These are phyloP conservation scores for Ptychodera flava DNA, from an alignment of 35 echinoderm and acorn worm genomes.

Conservation along the genomic window DNA sequence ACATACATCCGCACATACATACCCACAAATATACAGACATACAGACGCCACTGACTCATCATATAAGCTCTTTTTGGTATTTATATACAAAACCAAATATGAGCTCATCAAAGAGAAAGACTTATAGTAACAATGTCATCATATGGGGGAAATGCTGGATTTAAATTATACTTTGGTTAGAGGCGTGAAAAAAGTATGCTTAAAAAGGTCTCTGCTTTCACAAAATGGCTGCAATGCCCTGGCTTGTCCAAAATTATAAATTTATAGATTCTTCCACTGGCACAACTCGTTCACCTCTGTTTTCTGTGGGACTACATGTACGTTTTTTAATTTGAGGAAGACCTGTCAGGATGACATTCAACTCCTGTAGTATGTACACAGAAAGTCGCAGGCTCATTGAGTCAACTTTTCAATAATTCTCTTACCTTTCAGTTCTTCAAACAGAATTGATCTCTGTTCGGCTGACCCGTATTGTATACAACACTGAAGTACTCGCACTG, in stretches of 20 bases:
- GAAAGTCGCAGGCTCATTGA: not conserved
- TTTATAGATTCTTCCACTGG: not conserved
- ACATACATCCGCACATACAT: too few species aligned
- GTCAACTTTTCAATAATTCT: too few species aligned
- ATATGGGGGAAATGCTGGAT: too few species aligned
- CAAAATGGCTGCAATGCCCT: not conserved
- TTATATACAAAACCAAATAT: too few species aligned
- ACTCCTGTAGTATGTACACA: not conserved
- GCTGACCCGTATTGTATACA: slow-evolving; percentile 82
- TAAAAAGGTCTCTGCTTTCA: too few species aligned
- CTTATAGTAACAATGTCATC: too few species aligned
- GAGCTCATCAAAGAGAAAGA: too few species aligned
- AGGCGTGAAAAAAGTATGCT: too few species aligned
- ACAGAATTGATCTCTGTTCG: slow-evolving; percentile 57
- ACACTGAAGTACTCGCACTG: slow-evolving; percentile 85
- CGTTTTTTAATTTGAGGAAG: not conserved
- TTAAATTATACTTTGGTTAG: too few species aligned
- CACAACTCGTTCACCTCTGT: not conserved
- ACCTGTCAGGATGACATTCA: not conserved
- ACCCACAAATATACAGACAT: too few species aligned
- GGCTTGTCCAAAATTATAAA: not conserved
- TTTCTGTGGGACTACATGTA: not conserved
- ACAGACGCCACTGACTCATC: too few species aligned
- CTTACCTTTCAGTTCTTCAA: slow-evolving; percentile 83
- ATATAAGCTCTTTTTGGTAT: too few species aligned